Evolutionary conservation across 2,888 invertebrate genomes (phyloP), one percentile per base, ranked within the genome.

Genomic region (Agriopis aurantiaria): DNA sequence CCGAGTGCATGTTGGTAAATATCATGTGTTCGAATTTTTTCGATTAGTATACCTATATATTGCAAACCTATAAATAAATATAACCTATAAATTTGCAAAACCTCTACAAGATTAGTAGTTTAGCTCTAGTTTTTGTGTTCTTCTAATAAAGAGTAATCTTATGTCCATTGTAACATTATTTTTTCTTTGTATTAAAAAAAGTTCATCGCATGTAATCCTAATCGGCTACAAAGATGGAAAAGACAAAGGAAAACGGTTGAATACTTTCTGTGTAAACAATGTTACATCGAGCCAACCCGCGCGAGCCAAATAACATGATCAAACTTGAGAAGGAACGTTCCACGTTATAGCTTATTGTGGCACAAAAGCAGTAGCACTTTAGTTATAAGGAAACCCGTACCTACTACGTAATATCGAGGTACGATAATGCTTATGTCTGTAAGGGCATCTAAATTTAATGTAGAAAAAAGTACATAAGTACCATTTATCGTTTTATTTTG

Each of bases 221-320:
- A 33, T 1, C 17, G 17, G 4, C 43, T 11, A 57, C 9, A 57
- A 57, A 17, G 17, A 43, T 17, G 12, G 43, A 43, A 56, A 57
- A 14, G 43, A 14, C 14, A 60, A 60, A 40, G 49, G 41, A 49
- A 60, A 59, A 51, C 12, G 40, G 11, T 14, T 52, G 43, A 41
- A 52, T 61, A 52, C 41, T 52, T 48, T 56, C 23, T n/a, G 48
- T 45, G 46, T 62, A 70, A 57, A 48, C 23, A 66, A 59, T 46
- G 10, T 59, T 59, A 49, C 49, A 60, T 60, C 49, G 40, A 49
- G 60, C 40, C 10, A 46, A 33, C 46, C 46, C 46, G 12, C 43
- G 61, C 33, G 17, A 60, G 49, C 48, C 40, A 60, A 60, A 60
- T 60, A 60, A 61, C 41, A 61, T 61, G 43, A 61, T 61, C 52